phyloP scores from a whole-genome alignment of 2,797 vertebrate genomes.

The Hypotaenidia okinawae region DNA sequence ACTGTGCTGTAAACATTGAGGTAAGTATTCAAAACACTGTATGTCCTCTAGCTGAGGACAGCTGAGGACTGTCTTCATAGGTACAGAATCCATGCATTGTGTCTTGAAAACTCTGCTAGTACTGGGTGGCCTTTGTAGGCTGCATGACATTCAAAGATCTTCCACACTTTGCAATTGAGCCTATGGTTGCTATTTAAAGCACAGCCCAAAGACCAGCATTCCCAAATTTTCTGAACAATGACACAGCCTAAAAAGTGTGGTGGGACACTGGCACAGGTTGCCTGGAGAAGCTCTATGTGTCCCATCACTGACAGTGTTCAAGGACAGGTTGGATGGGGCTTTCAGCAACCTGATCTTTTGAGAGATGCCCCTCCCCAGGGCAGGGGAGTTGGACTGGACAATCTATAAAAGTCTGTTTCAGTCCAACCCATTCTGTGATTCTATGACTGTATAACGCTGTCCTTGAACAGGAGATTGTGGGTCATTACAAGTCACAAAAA shows the following conservation, averaged over 20 bases:
- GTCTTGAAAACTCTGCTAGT: neutral
- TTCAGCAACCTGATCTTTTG: neutral
- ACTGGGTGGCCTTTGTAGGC: neutral
- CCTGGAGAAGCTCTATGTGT: neutral
- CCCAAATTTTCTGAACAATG: neutral
- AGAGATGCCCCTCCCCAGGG: neutral
- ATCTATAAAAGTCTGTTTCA: neutral
- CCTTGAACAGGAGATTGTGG: neutral
- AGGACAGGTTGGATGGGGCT: neutral
- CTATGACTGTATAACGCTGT: neutral
- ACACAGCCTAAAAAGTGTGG: rapidly evolving
- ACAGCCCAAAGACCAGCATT: neutral
- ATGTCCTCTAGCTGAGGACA: neutral
- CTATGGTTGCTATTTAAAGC: neutral
- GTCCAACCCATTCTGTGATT: neutral
- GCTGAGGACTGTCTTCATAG: neutral
- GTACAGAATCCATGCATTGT: neutral
- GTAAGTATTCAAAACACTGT: neutral
- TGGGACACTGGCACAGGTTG: neutral
- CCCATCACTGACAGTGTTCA: neutral
- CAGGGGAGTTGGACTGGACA: neutral
- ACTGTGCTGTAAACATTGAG: neutral
- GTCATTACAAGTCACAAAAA: neutral
- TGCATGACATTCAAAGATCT: too few relatives aligned
- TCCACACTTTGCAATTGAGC: too few relatives aligned